Evolutionary conservation across 2,888 invertebrate species (phyloP).

Genomic region (Luperina testacea): DNA sequence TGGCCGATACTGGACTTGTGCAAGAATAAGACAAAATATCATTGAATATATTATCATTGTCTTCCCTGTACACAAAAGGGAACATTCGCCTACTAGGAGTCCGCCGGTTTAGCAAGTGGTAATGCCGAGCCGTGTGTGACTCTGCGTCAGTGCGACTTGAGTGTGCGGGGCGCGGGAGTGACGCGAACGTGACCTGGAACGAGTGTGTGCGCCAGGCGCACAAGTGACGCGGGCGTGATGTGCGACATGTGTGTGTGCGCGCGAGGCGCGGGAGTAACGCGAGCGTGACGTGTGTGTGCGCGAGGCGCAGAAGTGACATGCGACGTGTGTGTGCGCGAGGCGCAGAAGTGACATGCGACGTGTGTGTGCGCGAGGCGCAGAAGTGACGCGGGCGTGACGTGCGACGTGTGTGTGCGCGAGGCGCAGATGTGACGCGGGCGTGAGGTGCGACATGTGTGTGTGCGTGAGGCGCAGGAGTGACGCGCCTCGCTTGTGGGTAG

Average conservation of each 20-base stretch:
- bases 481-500: slow-evolving; percentile 18
- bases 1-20: background rate
- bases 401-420: too few species aligned
- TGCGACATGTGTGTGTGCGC: too few species aligned
- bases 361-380: background rate
- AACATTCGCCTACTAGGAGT: background rate
- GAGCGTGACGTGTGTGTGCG: too few species aligned
- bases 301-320: too few species aligned
- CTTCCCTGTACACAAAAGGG: background rate
- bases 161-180: background rate
- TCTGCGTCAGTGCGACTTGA: background rate
- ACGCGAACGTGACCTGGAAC: too few species aligned
- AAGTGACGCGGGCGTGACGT: too few species aligned
- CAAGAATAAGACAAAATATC: slow-evolving; percentile 1
- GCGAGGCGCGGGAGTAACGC: too few species aligned
- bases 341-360: background rate
- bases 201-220: too few species aligned
- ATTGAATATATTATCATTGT: slow-evolving; percentile 2
- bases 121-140: background rate
- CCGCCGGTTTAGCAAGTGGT: background rate
- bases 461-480: background rate
- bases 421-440: too few species aligned
- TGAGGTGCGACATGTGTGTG: background rate
- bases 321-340: too few species aligned
- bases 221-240: too few species aligned